Evolutionary conservation across 2,888 invertebrate species (phyloP).

Genomic region (Diadegma fenestrale): DNA sequence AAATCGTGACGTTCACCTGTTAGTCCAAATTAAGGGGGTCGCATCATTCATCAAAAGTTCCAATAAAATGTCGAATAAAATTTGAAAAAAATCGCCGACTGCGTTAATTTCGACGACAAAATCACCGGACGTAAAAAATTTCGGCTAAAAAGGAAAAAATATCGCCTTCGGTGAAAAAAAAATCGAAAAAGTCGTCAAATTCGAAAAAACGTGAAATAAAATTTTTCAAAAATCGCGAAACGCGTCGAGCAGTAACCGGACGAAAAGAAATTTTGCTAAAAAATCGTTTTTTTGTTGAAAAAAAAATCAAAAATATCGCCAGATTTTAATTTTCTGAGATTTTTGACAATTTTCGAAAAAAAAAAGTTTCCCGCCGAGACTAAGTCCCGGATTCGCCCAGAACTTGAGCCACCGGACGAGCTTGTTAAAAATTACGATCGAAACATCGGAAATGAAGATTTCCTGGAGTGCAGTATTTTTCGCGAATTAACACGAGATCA

Average conservation of each 20-base stretch:
- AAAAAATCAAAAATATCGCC: too few species aligned
- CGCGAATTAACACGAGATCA: conserved; percentile 29
- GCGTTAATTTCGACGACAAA: not conserved
- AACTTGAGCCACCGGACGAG: conserved; percentile 48
- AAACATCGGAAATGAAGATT: conserved; percentile 22
- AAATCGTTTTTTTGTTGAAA: not conserved
- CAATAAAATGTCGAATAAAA: too few species aligned
- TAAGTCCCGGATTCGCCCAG: not conserved
- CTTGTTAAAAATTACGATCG: conserved; percentile 33
- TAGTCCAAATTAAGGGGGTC: not conserved
- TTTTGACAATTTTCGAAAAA: not conserved
- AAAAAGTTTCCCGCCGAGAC: not conserved
- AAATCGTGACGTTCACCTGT: conserved; percentile 80
- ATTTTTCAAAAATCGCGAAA: too few species aligned
- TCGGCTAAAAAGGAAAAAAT: too few species aligned
- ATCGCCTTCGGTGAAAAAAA: too few species aligned
- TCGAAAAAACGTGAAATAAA: too few species aligned
- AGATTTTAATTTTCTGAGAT: not conserved
- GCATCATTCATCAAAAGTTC: not conserved
- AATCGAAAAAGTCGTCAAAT: too few species aligned
- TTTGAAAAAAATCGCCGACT: too few species aligned
- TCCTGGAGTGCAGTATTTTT: conserved; percentile 45
- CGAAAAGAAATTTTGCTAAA: too few species aligned
- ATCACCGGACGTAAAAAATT: too few species aligned
- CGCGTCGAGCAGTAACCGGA: too few species aligned